Evolutionary conservation across 1,140 invertebrate genomes (phyloP).

Genomic region (Latrodectus geometricus): DNA sequence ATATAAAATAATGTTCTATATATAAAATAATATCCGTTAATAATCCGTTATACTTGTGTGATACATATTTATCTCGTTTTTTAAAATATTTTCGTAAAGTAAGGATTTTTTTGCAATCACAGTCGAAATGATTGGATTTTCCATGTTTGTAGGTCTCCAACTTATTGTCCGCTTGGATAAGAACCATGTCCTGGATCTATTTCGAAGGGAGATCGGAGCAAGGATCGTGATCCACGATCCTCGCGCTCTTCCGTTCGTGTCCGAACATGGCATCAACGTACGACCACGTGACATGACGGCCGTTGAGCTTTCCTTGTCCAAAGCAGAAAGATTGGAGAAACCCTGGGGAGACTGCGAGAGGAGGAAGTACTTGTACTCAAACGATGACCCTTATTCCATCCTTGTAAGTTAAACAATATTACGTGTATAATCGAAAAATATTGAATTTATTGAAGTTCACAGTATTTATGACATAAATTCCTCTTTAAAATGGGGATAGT

Average conservation of each 20-base stretch:
- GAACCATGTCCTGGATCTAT: not conserved
- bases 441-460: too few relatives aligned
- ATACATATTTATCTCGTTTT: too few relatives aligned
- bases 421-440: too few relatives aligned
- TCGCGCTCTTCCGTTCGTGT: conserved; percentile 21
- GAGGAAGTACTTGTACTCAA: not conserved
- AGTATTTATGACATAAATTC: too few relatives aligned
- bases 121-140: too few relatives aligned
- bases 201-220: conserved; percentile 33
- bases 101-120: too few relatives aligned
- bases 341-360: conserved; percentile 33
- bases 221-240: conserved; percentile 46
- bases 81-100: too few relatives aligned
- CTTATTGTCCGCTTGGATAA: conserved; percentile 21
- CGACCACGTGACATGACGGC: conserved; percentile 27
- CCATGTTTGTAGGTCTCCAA: conserved; percentile 16
- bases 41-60: too few relatives aligned
- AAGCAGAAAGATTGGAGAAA: not conserved
- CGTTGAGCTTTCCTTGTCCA: conserved; percentile 9
- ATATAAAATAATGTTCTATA: too few relatives aligned
- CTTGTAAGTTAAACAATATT: conserved; percentile 1
- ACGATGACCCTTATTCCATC: conserved; percentile 21
- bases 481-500: too few relatives aligned
- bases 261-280: conserved; percentile 34
- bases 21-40: too few relatives aligned